phyloP scores from a whole-genome alignment of 2,888 invertebrate species.

The Acrocyrtus sp. region DNA sequence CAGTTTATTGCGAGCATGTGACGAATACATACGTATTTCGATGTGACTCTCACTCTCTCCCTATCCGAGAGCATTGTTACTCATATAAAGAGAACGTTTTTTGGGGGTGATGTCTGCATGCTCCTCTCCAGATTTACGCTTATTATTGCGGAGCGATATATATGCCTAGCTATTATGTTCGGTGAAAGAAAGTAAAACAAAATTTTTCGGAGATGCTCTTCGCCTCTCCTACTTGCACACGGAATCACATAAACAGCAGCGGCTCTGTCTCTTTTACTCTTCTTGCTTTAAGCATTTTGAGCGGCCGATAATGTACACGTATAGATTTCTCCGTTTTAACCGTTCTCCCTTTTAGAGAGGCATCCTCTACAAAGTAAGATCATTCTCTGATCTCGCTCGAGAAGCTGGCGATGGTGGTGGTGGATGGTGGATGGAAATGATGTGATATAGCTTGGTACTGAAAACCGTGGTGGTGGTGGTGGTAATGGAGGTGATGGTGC shows the following conservation, averaged over 20 bases:
- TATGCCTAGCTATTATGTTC: background rate
- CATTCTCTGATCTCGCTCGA: background rate
- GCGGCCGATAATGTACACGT: conserved; percentile 1
- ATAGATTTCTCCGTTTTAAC: conserved; percentile 27
- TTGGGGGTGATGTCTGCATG: background rate
- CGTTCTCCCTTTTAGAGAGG: background rate
- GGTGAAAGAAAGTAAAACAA: background rate
- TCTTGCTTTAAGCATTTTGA: conserved; percentile 1
- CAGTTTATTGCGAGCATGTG: conserved; percentile 34
- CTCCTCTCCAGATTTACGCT: background rate
- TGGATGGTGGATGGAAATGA: conserved; percentile 42
- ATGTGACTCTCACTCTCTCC: background rate
- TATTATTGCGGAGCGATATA: background rate
- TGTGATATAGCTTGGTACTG: conserved; percentile 1
- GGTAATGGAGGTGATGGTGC: conserved; percentile 31
- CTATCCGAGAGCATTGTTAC: no score
- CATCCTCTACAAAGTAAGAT: background rate
- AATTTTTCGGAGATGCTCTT: no score
- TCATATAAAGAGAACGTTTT: no score
- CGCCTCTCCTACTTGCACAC: no score
- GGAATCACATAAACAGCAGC: background rate
- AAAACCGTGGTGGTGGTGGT: conserved; percentile 20
- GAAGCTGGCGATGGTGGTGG: conserved; percentile 34
- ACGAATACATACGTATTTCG: background rate
- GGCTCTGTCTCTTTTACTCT: conserved; percentile 22